Base-by-base conservation (phyloP, 2,797 vertebrate genomes). In the Liparis tanakae region DNA sequence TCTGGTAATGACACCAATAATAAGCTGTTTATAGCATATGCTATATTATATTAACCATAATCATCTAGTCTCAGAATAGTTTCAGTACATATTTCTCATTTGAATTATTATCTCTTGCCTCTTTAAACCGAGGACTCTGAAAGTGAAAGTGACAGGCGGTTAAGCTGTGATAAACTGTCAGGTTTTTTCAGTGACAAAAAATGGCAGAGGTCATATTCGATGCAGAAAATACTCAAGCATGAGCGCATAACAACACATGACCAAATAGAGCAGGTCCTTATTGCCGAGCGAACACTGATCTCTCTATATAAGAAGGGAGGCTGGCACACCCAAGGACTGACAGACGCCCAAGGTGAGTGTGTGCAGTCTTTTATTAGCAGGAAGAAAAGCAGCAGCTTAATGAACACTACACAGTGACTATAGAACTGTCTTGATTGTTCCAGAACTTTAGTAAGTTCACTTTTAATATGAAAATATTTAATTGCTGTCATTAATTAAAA, bases 301-400 rank as follows among this genome's bases (percentile, higher is more conserved):
- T 83, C 76, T 66, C 87, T 93, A 93, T 95, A 95, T 93, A 95
- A 94, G 91, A 93, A 72, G 76, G 77, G 71, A 77, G 74, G 54
- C 65, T 79, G 79, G 78, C 78, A 6, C 68, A 70, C 73, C 56
- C 86, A 84, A 91, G 77, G 88, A 90, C 88, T 86, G 85, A 80
- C 86, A 87, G 81, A 72, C 87, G 65, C 78, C 92, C 72, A 93
- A 93, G 94, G 94, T 95, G 87, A 94, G 94, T 89, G 76, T 83
- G 61, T 72, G 70, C 59, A 86, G 74, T 83, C 89, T 89, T 85
- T 84, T 91, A 89, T 90, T 86, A 92, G 89, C 84, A 80, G 73
- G 77, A 85, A 67, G 65, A 80, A 84, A 87, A 83, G 70, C 83
- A 82, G 72, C 80, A 79, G 86, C 88, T 90, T 89, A 87, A 78